Evolutionary conservation across 2,113 vertebrate genomes (phyloP), one percentile per base, ranked within the genome.

Genomic region (Sapajus apella): DNA sequence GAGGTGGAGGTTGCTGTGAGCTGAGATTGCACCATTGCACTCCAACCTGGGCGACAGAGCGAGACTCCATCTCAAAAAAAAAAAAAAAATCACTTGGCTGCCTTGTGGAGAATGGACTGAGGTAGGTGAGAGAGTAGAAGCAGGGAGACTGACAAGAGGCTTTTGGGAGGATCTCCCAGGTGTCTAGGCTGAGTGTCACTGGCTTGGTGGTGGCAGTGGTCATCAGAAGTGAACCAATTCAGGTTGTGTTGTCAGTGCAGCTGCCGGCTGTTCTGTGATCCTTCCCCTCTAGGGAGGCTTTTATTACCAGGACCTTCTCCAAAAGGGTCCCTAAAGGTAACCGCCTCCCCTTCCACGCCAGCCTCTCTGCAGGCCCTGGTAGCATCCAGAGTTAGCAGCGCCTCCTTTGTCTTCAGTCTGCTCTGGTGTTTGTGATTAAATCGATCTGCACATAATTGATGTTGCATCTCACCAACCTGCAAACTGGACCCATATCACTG

Each of bases 381-480:
- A 35, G 43, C 70, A 27, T 45, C 0, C 0, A 45, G 17, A 61
- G 27, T 3, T 20, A 40, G 76, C 94, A 94, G 56, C 75, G 7
- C 32, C 27, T 9, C 37, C 80, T 97, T 89, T 96, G 81, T 96
- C 92, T 97, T 94, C 87, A 1, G 18, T 95, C 64, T 79, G 13
- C 52, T 73, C 73, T 68, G 85, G 47, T 58, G 50, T 47, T 96
- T n/a, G 68, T 96, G 94, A 95, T 85, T 97, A 89, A 97, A 97
- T 72, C 94, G 95, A 87, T 98, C 86, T 35, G 95, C 66, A 12
- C 9, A 25, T 84, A 93, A 97, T 70, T 75, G 90, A 97, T 84
- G 76, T 35, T 82, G 61, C 47, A 76, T 88, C 77, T 95, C 30
- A 47, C 87, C 27, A 92, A 25, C 90, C 96, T 76, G 73, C 40